Conservation (phyloP, 2,888 invertebrate species). For the Platycnemis pennipes region DNA sequence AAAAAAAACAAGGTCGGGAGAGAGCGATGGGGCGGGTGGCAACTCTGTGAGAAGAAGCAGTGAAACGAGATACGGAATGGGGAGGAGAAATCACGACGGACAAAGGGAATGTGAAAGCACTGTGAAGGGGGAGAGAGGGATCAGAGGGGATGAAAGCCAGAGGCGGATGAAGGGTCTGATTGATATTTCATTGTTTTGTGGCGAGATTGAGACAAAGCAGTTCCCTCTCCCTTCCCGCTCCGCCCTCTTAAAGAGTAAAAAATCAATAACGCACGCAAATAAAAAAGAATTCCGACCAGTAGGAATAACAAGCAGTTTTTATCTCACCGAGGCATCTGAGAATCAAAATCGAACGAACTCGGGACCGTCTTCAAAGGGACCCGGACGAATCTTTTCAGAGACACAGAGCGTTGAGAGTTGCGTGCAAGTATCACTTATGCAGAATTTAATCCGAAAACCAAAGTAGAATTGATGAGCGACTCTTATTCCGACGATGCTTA, state of each 20-base stretch:
- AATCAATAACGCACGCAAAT: slow-evolving; percentile 15
- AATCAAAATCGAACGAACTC: neutral
- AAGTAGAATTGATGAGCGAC: neutral
- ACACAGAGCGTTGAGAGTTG: neutral
- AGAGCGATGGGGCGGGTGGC: neutral
- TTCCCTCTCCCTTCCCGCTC: neutral
- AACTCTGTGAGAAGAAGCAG: neutral
- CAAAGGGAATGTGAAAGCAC: neutral
- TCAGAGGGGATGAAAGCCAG: neutral
- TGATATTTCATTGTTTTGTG: slow-evolving; percentile 39
- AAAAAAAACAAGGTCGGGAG: neutral
- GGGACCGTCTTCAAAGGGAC: neutral
- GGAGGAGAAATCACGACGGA: neutral
- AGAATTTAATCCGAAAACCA: neutral
- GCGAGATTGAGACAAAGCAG: neutral
- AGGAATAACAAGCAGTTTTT: neutral
- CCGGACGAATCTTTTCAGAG: neutral
- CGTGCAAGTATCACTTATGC: neutral
- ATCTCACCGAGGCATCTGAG: neutral
- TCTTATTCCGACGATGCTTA: neutral
- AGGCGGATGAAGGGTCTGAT: neutral
- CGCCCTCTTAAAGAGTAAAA: neutral
- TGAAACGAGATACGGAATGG: neutral
- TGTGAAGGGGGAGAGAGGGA: no score
- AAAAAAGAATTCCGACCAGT: neutral